Base-by-base conservation (phyloP, 2,797 vertebrate species). In the Melanogrammus aeglefinus region DNA sequence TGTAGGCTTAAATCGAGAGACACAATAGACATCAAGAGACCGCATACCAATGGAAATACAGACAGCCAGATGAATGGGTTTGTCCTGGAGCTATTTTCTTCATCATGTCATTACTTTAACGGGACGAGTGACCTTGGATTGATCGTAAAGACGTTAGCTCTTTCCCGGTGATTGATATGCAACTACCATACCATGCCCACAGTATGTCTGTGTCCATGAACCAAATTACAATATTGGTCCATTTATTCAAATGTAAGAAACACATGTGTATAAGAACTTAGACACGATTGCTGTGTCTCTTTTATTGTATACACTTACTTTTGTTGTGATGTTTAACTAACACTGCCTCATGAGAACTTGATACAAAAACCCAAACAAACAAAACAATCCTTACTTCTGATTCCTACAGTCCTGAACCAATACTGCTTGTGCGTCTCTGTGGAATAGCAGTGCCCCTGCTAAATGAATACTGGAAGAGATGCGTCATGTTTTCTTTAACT, bases 1-100 rank as follows among this genome's bases (percentile, higher is more conserved):
- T 66, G 73, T 69, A 76, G 70, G n/a, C 79, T 83, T 38, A 79
- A 51, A 83, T 78, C 82, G 80, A 84, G 81, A 77, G 78, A 85
- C 81, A 80, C 47, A 86, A 80, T 44, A 73, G 73, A 83, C 79
- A 63, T 69, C 12, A 13, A 66, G 79, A 84, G 10, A 76, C 77
- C 76, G 79, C 47, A 70, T 71, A 38, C 79, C n/a, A 7, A 36
- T 75, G 41, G 74, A 69, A 1, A 18, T n/a, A 77, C 31, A 80
- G 21, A 73, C 35, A 72, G 79, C 8, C 57, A 8, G 57, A 21
- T 24, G 13, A 39, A 81, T 81, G 13, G 77, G 78, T 83, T 71
- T 76, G 78, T 75, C 72, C 71, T 77, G 74, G 69, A 75, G 75
- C 31, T 33, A 6, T 82, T 33, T 81, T 63, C n/a, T 63, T 63